Evolutionary conservation across 2,113 vertebrate genomes (phyloP).

Genomic region (Arenaria interpres): DNA sequence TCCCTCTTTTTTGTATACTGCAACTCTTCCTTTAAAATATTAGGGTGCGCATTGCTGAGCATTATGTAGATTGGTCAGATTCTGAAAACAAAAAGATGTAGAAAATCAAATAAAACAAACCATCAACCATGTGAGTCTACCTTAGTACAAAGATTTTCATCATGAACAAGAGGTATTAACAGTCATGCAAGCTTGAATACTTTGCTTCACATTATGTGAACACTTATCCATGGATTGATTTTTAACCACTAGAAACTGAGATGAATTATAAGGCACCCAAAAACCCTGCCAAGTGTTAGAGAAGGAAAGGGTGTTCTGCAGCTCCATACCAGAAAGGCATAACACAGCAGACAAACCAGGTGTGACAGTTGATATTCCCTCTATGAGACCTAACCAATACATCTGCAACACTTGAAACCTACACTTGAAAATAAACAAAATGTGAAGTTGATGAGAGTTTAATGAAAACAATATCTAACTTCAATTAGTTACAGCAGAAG

Average conservation of each 20-base stretch:
- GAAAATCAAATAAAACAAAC: not conserved
- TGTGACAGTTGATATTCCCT: not conserved
- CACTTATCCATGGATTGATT: not conserved
- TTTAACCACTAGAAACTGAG: not conserved
- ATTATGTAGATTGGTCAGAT: not conserved
- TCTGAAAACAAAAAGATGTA: not conserved
- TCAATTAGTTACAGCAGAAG: slow-evolving; percentile 20
- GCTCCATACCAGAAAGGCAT: not conserved
- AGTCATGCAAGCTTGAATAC: not conserved
- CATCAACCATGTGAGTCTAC: not conserved
- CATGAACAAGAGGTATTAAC: not conserved
- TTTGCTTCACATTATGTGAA: not conserved
- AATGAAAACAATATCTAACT: slow-evolving; percentile 41
- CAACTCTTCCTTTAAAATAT: not conserved
- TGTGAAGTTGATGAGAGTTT: slow-evolving; percentile 9
- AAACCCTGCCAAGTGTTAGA: not conserved
- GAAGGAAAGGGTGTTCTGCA: not conserved
- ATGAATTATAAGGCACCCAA: not conserved
- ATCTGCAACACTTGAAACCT: not conserved
- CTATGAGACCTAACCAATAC: not conserved
- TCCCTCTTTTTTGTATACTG: not conserved
- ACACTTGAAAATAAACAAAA: slow-evolving; percentile 41
- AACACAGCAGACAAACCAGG: not conserved
- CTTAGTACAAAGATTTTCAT: not conserved
- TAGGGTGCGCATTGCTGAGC: not conserved